Percentiles rank a stretch among this genome's conserved stretches.
These are phyloP conservation scores for Eretmocerus hayati DNA, from an alignment of 2,888 invertebrate genomes.

Conservation along the genomic window DNA sequence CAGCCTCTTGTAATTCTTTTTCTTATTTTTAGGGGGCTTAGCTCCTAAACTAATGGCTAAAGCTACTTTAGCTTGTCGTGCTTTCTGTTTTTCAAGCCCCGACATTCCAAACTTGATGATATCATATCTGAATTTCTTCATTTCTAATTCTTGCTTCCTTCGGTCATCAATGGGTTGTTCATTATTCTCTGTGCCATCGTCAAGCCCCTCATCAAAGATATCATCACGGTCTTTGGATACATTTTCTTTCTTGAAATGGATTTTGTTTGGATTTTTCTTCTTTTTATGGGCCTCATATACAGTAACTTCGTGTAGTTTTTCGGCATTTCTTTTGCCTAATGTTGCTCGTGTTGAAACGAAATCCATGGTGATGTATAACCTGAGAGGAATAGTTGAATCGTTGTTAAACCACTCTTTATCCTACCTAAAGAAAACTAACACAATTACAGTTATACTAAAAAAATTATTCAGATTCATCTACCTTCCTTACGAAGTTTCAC, in stretches of 20 bases:
- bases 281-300: conserved; percentile 24
- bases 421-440: no score
- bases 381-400: no score
- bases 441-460: no score
- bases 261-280: background rate
- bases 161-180: conserved; percentile 26
- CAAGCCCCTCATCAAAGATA: background rate
- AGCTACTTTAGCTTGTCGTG: conserved; percentile 71
- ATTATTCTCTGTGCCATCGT: conserved; percentile 3
- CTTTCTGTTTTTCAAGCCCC: conserved; percentile 63
- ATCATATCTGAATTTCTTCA: conserved; percentile 73
- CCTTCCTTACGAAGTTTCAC: no score
- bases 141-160: conserved; percentile 54
- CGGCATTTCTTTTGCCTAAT: conserved; percentile 22
- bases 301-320: conserved; percentile 25
- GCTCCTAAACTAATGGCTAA: conserved; percentile 77
- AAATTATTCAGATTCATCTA: no score
- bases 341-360: conserved; percentile 35
- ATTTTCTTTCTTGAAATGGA: conserved; percentile 3
- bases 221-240: background rate
- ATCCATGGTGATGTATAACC: conserved; percentile 27
- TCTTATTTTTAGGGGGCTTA: conserved; percentile 63
- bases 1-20: conserved; percentile 67
- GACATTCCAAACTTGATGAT: conserved; percentile 78
- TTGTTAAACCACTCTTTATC: no score